These are phyloP conservation scores for Drosophila mimica DNA, from an alignment of 2,888 invertebrate species.

Conservation along the genomic window DNA sequence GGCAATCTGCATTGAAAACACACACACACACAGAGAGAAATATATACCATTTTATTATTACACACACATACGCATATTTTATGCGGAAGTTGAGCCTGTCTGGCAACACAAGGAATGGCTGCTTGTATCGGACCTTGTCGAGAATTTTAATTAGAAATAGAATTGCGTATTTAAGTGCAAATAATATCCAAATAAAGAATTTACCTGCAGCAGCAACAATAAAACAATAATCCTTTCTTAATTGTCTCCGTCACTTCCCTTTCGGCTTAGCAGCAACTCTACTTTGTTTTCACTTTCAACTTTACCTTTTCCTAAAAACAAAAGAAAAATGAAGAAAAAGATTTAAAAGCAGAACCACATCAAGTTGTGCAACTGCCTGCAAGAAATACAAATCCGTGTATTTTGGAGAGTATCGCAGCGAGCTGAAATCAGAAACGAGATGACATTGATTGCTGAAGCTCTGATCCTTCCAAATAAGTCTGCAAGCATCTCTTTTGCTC, in stretches of 20 bases:
- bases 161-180: background rate
- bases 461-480: background rate
- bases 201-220: background rate
- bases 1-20: constrained; percentile 57
- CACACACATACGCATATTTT: background rate
- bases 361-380: background rate
- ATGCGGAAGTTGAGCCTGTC: background rate
- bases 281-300: background rate
- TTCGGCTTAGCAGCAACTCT: background rate
- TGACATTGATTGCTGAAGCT: no score
- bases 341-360: background rate
- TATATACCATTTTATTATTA: background rate
- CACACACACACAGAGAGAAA: background rate
- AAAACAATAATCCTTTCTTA: background rate
- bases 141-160: constrained; percentile 6
- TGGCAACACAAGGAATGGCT: background rate
- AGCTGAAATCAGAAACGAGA: no score
- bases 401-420: background rate
- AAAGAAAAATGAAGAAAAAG: background rate
- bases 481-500: background rate
- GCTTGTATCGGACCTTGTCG: background rate
- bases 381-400: background rate
- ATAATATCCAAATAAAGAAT: background rate
- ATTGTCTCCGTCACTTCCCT: background rate
- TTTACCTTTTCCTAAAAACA: background rate